A percentile compares a stretch with the other conserved stretches of the same genome.
phyloP scores from a whole-genome alignment of 2,113 vertebrate species.

The Centropristis striata region DNA sequence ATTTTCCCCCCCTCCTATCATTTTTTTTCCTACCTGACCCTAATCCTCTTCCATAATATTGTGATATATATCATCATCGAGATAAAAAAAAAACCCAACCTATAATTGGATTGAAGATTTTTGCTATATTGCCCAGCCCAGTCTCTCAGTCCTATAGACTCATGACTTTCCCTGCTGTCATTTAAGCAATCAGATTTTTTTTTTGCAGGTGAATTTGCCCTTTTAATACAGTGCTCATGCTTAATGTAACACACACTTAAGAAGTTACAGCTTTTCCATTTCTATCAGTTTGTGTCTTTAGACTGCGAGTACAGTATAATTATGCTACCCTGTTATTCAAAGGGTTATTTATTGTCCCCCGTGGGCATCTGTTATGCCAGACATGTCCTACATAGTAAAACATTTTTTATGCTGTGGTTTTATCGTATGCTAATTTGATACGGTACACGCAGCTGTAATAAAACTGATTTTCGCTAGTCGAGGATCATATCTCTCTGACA shows the following conservation, averaged over 20 bases:
- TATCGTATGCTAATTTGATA: conserved; percentile 64
- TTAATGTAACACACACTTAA: conserved; percentile 45
- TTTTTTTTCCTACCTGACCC: too few relatives aligned
- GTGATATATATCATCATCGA: too few relatives aligned
- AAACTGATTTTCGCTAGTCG: conserved; percentile 29
- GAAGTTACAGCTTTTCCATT: conserved; percentile 34
- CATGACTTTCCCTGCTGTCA: not conserved
- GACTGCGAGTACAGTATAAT: conserved; percentile 26
- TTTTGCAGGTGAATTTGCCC: conserved; percentile 29
- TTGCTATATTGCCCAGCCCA: too few relatives aligned
- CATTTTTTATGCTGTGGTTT: conserved; percentile 12
- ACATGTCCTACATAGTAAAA: conserved; percentile 50
- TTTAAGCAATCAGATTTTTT: conserved; percentile 3
- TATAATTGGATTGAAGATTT: too few relatives aligned
- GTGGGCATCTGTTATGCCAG: conserved; percentile 60
- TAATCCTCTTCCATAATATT: too few relatives aligned
- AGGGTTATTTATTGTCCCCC: conserved; percentile 52
- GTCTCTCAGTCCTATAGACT: not conserved
- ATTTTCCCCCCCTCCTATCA: too few relatives aligned
- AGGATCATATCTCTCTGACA: conserved; percentile 34
- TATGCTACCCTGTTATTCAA: conserved; percentile 48
- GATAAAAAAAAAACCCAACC: too few relatives aligned
- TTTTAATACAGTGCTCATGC: conserved; percentile 28
- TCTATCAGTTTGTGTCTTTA: conserved; percentile 42
- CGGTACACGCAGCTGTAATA: conserved; percentile 20